phyloP scores from a whole-genome alignment of 2,797 vertebrate species.

The Erithacus rubecula region DNA sequence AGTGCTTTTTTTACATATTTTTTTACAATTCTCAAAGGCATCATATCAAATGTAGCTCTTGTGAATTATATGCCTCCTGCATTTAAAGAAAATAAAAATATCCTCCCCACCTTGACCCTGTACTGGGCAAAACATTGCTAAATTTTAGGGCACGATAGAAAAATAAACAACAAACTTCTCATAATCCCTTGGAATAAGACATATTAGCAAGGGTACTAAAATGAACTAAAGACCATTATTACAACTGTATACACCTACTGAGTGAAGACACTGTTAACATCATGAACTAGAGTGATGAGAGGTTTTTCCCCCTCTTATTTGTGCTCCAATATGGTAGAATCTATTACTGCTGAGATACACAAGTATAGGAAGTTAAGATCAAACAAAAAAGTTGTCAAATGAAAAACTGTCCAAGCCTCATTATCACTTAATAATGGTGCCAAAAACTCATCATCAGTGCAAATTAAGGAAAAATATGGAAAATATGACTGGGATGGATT shows the following conservation, averaged over 20 bases:
- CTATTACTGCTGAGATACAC: background rate
- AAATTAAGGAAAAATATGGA: slow-evolving; percentile 13
- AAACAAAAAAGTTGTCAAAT: slow-evolving; percentile 52
- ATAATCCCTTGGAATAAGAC: background rate
- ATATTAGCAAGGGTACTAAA: background rate
- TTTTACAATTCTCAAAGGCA: background rate
- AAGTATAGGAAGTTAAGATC: slow-evolving; percentile 10
- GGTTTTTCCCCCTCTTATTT: background rate
- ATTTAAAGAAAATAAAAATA: background rate
- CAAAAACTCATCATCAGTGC: background rate
- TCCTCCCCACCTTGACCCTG: accelerated
- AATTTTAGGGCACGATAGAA: background rate
- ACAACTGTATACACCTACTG: background rate
- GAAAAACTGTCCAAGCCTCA: slow-evolving; percentile 9
- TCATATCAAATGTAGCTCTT: background rate
- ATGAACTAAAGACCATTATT: background rate
- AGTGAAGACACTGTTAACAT: background rate
- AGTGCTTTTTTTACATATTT: background rate
- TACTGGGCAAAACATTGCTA: background rate
- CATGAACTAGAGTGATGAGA: background rate
- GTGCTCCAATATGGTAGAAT: background rate
- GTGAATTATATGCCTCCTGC: accelerated
- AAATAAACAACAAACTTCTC: background rate
- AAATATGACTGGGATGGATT: background rate
- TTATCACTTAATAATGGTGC: slow-evolving; percentile 61